These are phyloP conservation scores for Nymphalis urticae DNA, from an alignment of 2,888 invertebrate genomes.

Conservation along the genomic window DNA sequence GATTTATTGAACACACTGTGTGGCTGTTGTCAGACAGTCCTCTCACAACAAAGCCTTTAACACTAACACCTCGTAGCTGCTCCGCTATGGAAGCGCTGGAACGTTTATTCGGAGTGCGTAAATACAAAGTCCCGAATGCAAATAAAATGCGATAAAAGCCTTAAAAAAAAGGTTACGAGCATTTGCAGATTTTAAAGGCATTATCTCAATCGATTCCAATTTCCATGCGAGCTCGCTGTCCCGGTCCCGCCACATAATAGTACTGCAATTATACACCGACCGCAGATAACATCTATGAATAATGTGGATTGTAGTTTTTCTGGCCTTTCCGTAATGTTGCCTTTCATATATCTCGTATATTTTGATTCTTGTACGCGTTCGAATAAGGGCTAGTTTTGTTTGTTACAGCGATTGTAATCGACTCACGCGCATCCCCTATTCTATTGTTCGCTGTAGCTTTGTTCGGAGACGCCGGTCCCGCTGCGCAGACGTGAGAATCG, in stretches of 20 bases:
- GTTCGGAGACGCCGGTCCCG: slow-evolving; percentile 12
- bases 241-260: slow-evolving; percentile 22
- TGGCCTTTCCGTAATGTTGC: slow-evolving; percentile 11
- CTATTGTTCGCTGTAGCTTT: slow-evolving; percentile 18
- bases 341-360: neutral
- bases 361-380: neutral
- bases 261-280: slow-evolving; percentile 26
- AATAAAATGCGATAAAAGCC: too few relatives aligned
- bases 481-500: slow-evolving; percentile 33
- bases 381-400: neutral
- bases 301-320: slow-evolving; percentile 31
- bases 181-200: slow-evolving; percentile 2
- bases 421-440: slow-evolving; percentile 31
- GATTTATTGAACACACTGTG: too few relatives aligned
- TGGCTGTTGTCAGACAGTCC: too few relatives aligned
- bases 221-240: slow-evolving; percentile 20
- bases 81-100: too few relatives aligned
- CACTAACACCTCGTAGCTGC: too few relatives aligned
- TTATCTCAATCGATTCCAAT: slow-evolving; percentile 18
- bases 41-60: too few relatives aligned
- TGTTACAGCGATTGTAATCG: neutral
- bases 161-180: neutral
- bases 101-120: neutral
- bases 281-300: slow-evolving; percentile 32
- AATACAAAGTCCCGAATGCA: neutral